Evolutionary conservation across 2,888 invertebrate species (phyloP), one percentile per base, ranked within the genome.

Genomic region (Prenolepis imparis): DNA sequence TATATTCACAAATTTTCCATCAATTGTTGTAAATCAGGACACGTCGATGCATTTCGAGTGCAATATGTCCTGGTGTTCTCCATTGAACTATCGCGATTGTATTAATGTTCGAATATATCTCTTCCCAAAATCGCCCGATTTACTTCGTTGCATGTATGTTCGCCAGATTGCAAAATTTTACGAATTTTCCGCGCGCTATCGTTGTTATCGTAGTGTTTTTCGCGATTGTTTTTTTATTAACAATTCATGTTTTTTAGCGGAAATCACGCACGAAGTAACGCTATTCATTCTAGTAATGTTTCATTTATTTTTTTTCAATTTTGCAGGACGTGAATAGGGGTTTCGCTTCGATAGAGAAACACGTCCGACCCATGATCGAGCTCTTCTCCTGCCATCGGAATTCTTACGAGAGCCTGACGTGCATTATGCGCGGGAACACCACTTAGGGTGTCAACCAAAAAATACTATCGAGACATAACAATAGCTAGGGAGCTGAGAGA

Each of bases 401-500:
- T 80, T 44, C 70, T 72, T 59, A 36, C 44, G 59, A 70, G 59
- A 48, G 59, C 18, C 59, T 61, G 78, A 80, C 59, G 72, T 70
- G 72, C 59, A 80, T 80, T 80, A 80, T 80, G 78, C 78, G 59
- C 36, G 72, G 24, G 59, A 70, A 80, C 70, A 70, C 70, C 78
- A 78, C 78, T 80, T 80, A 80, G 24, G 73, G 36, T 48, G 36
- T 73, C 66, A 48, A 81, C 66, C 55, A 68, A 84, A 73, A 74
- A 70, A 80, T 67, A 64, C 41, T 24, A 41, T 41, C 68, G 57
- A 64, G 85, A 66, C 48, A 75, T 64, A 84, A 86, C 88, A 89
- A 86, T 84, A 63, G 84, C 66, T 0, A n/a, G 18, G 48, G 78
- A 67, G 21, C 59, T 57, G 55, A 52, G 77, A 12, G 3, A 15